Base-by-base conservation (phyloP, 2,888 invertebrate species). In the Apodemia duryi region DNA sequence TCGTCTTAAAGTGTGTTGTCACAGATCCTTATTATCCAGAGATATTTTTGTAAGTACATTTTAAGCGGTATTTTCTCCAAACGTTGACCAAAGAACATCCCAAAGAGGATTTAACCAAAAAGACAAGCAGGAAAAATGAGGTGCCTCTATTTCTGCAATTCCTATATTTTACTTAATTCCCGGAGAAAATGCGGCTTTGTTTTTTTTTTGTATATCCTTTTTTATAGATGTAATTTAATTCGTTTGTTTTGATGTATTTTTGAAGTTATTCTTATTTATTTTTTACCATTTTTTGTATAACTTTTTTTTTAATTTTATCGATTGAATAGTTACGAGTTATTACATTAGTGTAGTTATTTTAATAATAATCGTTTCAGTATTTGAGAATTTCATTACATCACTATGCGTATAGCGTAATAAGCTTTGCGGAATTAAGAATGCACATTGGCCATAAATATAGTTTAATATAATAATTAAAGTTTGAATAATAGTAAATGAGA, bases 31-130 rank as follows among this genome's bases (percentile, higher is more conserved):
- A 54, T 54, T 21, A 54, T 54, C 57, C 57, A 57, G 57, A 57
- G 57, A 32, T 78, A 78, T 78, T 78, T 80, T 81, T 78, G 75
- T 82, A 78, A 77, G 77, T 79, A 78, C 76, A 71, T 72, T 75
- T 71, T 73, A 73, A 76, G 76, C 77, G 76, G 76, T 81, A 75
- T 78, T 78, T 75, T 78, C 78, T 78, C 78, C 77, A 74, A 70
- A 75, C 74, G 71, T 75, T 79, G 80, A 88, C 57, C 57, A 57
- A 57, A 57, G 57, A 57, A 57, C 32, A 1, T 57, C 57, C 87
- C 87, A 87, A 86, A 85, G 86, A 88, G 81, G 79, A 73, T 81
- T 79, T 82, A 84, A 78, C 86, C 87, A 86, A 88, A 87, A 90
- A 89, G 85, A 88, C 87, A 57, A 85, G 73, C 73, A 71, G 70